Conservation (phyloP, 2,888 invertebrate genomes). For the Phyllotreta cruciferae region DNA sequence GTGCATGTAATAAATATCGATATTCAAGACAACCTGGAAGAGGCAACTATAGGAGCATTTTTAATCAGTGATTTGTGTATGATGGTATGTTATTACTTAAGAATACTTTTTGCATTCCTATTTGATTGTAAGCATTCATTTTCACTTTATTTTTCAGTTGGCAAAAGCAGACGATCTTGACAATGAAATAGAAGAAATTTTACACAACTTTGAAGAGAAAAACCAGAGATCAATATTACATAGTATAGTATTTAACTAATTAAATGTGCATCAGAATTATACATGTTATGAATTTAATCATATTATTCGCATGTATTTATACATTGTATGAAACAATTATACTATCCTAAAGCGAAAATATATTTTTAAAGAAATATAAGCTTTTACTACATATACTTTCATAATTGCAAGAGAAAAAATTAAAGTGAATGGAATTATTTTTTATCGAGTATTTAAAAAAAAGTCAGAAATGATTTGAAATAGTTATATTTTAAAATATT, state of each 20-base stretch:
- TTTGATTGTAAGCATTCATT: slow-evolving; percentile 15
- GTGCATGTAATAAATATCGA: slow-evolving; percentile 98
- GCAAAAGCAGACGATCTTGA: slow-evolving; percentile 91
- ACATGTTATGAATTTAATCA: too few relatives aligned
- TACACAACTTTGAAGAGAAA: slow-evolving; percentile 92
- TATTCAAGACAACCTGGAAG: slow-evolving; percentile 99
- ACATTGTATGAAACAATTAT: too few relatives aligned
- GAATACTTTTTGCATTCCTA: slow-evolving; percentile 1
- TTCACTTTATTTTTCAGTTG: slow-evolving; percentile 66
- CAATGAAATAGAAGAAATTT: slow-evolving; percentile 95
- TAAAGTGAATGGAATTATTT: too few relatives aligned
- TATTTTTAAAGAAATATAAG: too few relatives aligned
- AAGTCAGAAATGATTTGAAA: too few relatives aligned
- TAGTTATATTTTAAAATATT: too few relatives aligned
- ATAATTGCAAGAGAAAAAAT: too few relatives aligned
- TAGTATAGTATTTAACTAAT: slow-evolving; percentile 92
- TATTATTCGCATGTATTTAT: too few relatives aligned
- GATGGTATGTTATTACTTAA: slow-evolving; percentile 60
- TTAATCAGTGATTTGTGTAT: slow-evolving; percentile 95
- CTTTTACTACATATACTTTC: too few relatives aligned
- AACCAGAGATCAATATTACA: slow-evolving; percentile 88
- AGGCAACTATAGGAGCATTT: slow-evolving; percentile 98
- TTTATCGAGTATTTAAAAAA: too few relatives aligned
- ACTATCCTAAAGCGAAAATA: too few relatives aligned
- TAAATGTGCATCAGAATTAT: slow-evolving; percentile 11